phyloP scores from a whole-genome alignment of 2,797 vertebrate genomes.

The Telmatherina bonti region DNA sequence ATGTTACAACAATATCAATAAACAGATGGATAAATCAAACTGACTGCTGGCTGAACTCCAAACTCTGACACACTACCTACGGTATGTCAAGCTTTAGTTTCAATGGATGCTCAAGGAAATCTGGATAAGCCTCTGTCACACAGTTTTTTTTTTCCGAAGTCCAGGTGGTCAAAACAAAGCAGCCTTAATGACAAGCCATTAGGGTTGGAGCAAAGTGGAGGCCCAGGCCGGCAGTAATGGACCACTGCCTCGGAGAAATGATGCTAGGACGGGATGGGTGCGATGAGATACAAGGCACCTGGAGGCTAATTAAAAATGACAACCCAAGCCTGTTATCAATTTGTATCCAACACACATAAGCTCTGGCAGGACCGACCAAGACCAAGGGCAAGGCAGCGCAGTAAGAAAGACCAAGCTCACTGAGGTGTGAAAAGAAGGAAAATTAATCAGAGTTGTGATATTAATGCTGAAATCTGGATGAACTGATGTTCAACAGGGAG shows the following conservation, averaged over 20 bases:
- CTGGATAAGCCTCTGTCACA: no score
- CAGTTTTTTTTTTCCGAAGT: not conserved
- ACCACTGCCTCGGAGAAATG: conserved; percentile 44
- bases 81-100: no score
- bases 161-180: conserved; percentile 15
- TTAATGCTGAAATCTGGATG: conserved; percentile 1
- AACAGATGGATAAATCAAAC: conserved; percentile 11
- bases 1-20: not conserved
- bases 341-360: conserved; percentile 38
- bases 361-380: conserved; percentile 45
- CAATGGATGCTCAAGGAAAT: no score
- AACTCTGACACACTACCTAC: not conserved
- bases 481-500: not conserved
- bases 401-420: not conserved
- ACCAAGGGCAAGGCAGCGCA: conserved; percentile 56
- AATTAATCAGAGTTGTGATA: conserved; percentile 17
- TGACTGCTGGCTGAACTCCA: not conserved
- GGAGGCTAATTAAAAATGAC: conserved; percentile 76
- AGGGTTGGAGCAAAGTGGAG: conserved; percentile 44
- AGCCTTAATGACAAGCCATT: conserved; percentile 46
- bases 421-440: conserved; percentile 12
- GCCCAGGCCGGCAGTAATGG: conserved; percentile 51
- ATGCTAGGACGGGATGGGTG: conserved; percentile 2
- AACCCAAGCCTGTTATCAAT: conserved; percentile 68
- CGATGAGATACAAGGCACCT: conserved; percentile 24